Base-by-base conservation (phyloP, 2,888 invertebrate genomes). In the Callyntrura guangdongensis region DNA sequence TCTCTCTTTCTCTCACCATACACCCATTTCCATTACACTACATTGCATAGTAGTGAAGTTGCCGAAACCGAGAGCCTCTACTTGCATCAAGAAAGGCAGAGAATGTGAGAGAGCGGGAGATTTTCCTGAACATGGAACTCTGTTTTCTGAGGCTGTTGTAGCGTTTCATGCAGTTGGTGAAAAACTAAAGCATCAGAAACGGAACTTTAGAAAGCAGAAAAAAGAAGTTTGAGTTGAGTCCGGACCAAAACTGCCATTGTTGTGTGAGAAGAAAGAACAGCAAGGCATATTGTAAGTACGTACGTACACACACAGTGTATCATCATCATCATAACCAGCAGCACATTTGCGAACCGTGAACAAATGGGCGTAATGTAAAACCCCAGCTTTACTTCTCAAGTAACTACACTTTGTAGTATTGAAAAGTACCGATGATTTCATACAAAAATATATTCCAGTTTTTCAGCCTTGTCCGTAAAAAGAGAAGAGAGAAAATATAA, bases 101-200 rank as follows among this genome's bases (percentile, higher is more conserved):
- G 69, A 47, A 47, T 36, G 6, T 36, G 36, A 36, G 47, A 67
- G 84, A 14, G 85, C 22, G 69, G 27, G 84, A 85, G 59, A 79
- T 56, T 79, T 79, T 56, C 4, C 25, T 79, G 79, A 14, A 56
- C 56, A 56, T 17, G n/a, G 79, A 14, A 77, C 11, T 27, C 45
- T 72, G 45, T n/a, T 74, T 49, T 47, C 27, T 49, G 20, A 22
- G 20, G 47, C 20, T 74, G 3, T 47, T 74, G 20, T 74, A 22
- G 20, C 5, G 27, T 69, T 36, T 12, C 47, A 20, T 74, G 20
- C 74, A 74, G 74, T 11, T 56, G 56, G 27, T 53, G 25, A 17
- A 79, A 79, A 79, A 79, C 53, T 79, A 79, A 56, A 79, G 79
- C 27, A 53, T 53, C 25, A 22, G 56, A 79, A 79, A 79, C 79